A percentile compares a stretch with the other conserved stretches of the same genome.
Conservation (phyloP, 2,113 vertebrate species). For the Capreolus pygargus region DNA sequence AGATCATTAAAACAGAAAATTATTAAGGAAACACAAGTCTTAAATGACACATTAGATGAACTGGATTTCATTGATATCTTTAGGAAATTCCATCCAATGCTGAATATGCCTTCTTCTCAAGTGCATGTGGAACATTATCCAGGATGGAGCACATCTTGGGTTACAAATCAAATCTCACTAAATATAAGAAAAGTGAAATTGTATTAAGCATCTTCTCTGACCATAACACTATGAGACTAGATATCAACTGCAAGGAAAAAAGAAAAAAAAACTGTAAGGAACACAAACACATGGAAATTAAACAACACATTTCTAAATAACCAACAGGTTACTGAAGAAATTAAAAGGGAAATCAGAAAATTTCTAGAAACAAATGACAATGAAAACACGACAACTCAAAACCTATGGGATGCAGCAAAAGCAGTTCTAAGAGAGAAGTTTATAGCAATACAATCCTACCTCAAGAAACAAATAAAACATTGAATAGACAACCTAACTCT, state of each 20-base stretch:
- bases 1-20: neutral
- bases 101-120: neutral
- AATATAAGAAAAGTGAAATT: neutral
- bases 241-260: accelerated
- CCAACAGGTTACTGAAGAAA: neutral
- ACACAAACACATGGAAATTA: neutral
- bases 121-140: neutral
- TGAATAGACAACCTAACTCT: neutral
- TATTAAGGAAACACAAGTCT: neutral
- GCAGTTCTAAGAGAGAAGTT: neutral
- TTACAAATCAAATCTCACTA: neutral
- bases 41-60: neutral
- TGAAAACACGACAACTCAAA: neutral
- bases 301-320: neutral
- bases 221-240: neutral
- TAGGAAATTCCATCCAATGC: neutral
- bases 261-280: neutral
- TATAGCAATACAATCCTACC: neutral
- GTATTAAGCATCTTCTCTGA: neutral
- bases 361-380: neutral
- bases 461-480: neutral
- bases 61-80: neutral
- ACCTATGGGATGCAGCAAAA: neutral
- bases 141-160: neutral
- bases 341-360: neutral